Evolutionary conservation across 2,888 invertebrate species (phyloP), one percentile per base, ranked within the genome.

Genomic region (Heliconius ismenius): DNA sequence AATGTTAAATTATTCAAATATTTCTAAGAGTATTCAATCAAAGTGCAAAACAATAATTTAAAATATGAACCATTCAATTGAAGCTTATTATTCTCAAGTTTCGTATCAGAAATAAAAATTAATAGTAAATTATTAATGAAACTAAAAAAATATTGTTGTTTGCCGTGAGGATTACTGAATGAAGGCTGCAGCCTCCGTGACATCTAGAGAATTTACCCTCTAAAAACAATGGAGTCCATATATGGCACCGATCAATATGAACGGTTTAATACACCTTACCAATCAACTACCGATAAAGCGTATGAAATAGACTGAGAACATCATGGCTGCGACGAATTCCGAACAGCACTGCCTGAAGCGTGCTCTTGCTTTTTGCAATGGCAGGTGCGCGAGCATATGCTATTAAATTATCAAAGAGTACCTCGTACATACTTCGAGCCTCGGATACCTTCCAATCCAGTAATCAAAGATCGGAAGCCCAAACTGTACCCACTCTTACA

Each of bases 361-460:
- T 92, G 92, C 88, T 88, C 89, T 89, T 90, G 90, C 90, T 94
- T 94, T 94, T 94, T 94, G 93, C 92, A 91, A 82, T 79, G 89
- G 92, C 93, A 94, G 93, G 93, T 94, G 93, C 89, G 85, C 82
- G 86, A 86, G 88, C 92, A 93, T 93, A 92, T 93, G 94, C 92
- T 92, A 92, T 94, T 93, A 93, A 93, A 93, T 93, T 94, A 92
- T 93, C 94, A 93, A 93, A 93, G 92, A 89, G 86, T 87, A 89
- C 77, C 70, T 24, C 73, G 74, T 87, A 86, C 86, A 87, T 85
- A 85, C 86, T 84, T 75, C 87, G 84, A 84, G 82, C 85, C 86
- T 86, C 87, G 86, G 88, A 90, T 90, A 89, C 85, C 86, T 86
- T 86, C 84, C 86, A 91, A 90, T 90, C 84, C 86, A 89, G 90